phyloP scores from a whole-genome alignment of 64 coral and sea anemone genomes.

The Montipora foliosa region DNA sequence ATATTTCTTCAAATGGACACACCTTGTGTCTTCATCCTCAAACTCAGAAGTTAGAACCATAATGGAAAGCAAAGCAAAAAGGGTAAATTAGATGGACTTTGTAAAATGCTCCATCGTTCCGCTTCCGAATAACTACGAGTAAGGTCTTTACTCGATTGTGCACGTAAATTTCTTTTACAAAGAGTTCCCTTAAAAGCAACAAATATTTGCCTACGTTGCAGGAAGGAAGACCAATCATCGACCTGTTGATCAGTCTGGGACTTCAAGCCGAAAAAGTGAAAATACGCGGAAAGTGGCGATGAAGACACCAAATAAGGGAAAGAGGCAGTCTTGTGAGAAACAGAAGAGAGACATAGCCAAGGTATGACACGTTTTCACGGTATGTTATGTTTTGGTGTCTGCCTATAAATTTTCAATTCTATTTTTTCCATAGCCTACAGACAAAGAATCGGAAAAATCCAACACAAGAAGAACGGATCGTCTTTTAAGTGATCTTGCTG shows the following conservation, averaged over 20 bases:
- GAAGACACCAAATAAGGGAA: background rate
- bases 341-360: background rate
- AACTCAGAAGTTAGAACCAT: too few relatives aligned
- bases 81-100: too few relatives aligned
- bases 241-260: background rate
- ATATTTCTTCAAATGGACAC: too few relatives aligned
- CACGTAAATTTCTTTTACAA: too few relatives aligned
- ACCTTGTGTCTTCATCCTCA: too few relatives aligned
- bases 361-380: background rate
- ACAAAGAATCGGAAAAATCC: background rate
- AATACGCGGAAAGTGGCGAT: background rate
- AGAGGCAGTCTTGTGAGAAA: background rate
- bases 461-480: constrained; percentile 27
- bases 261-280: background rate
- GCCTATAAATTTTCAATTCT: background rate
- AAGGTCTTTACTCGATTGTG: too few relatives aligned
- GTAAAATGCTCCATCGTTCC: too few relatives aligned
- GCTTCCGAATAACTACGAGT: too few relatives aligned
- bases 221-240: background rate
- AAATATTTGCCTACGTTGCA: background rate
- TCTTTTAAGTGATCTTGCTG: background rate
- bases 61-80: too few relatives aligned
- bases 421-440: background rate
- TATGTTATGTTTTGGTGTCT: background rate
- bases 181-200: too few relatives aligned